phyloP scores from a whole-genome alignment of 2,113 vertebrate species.

The Lampris megalopsis region DNA sequence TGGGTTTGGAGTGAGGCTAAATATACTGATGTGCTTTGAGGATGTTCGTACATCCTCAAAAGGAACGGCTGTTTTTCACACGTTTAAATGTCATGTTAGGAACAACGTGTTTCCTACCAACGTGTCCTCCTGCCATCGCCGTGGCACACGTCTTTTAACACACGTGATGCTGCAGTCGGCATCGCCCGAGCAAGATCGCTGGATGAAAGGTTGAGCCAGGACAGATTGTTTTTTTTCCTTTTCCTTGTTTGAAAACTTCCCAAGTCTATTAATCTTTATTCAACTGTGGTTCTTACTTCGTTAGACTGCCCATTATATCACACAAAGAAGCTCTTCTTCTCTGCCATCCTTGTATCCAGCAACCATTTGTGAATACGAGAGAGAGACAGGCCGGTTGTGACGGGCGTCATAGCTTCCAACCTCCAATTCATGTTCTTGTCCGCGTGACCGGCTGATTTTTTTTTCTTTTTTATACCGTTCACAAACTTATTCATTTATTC shows the following conservation, averaged over 20 bases:
- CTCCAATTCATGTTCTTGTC: no score
- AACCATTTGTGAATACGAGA: no score
- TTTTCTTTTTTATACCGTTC: background rate
- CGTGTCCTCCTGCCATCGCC: slow-evolving; percentile 53
- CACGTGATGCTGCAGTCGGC: slow-evolving; percentile 33
- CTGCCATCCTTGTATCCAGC: background rate
- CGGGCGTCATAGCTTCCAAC: no score
- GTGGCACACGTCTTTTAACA: slow-evolving; percentile 43
- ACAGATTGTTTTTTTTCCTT: slow-evolving; percentile 8
- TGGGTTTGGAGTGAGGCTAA: background rate
- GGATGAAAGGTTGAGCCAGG: slow-evolving; percentile 22
- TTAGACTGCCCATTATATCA: background rate
- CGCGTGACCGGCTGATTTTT: background rate
- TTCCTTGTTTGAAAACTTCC: slow-evolving; percentile 14
- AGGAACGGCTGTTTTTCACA: slow-evolving; percentile 28
- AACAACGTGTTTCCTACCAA: slow-evolving; percentile 35
- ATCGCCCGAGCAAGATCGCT: slow-evolving; percentile 35
- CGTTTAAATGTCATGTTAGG: slow-evolving; percentile 38
- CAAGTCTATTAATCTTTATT: slow-evolving; percentile 18
- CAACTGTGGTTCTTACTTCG: background rate
- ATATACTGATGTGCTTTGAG: background rate
- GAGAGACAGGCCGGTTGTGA: no score
- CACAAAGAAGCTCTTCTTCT: background rate
- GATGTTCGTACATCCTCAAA: slow-evolving; percentile 19
- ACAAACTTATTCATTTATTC: no score